Evolutionary conservation across 2,113 vertebrate species (phyloP).

Genomic region (Choloepus hoffmanni): DNA sequence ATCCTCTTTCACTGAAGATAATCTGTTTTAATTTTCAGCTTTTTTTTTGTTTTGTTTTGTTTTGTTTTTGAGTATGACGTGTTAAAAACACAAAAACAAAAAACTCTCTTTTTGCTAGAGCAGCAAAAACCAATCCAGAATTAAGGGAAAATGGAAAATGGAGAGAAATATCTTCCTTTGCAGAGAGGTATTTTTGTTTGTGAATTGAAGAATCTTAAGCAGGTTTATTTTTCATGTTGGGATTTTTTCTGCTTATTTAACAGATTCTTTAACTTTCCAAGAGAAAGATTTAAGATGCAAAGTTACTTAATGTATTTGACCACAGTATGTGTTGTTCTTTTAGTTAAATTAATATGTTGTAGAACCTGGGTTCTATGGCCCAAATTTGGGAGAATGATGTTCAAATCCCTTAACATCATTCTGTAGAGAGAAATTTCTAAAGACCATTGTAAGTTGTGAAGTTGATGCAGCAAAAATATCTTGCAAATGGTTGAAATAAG

Average conservation of each 20-base stretch:
- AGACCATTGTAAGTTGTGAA: background rate
- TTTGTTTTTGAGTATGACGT: background rate
- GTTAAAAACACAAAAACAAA: background rate
- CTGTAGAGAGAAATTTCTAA: background rate
- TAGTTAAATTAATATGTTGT: background rate
- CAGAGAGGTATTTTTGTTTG: conserved; percentile 34
- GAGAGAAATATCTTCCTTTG: background rate
- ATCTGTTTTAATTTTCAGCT: background rate
- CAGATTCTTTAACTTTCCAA: conserved; percentile 25
- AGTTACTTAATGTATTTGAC: background rate
- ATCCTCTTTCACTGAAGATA: background rate
- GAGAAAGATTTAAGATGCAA: background rate
- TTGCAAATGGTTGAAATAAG: background rate
- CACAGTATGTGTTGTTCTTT: conserved; percentile 1
- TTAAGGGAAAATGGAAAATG: background rate
- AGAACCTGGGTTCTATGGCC: background rate
- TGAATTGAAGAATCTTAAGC: conserved; percentile 47
- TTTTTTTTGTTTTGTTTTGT: no score
- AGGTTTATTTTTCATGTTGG: background rate
- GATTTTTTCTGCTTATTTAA: conserved; percentile 35
- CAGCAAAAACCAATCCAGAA: conserved; percentile 2
- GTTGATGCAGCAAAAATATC: background rate
- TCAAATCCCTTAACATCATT: background rate
- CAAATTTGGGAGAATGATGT: background rate
- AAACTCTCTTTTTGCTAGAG: background rate